Percentiles rank a stretch among this genome's conserved stretches.
phyloP scores from a whole-genome alignment of 2,797 vertebrate genomes.

The Glossophaga mutica region DNA sequence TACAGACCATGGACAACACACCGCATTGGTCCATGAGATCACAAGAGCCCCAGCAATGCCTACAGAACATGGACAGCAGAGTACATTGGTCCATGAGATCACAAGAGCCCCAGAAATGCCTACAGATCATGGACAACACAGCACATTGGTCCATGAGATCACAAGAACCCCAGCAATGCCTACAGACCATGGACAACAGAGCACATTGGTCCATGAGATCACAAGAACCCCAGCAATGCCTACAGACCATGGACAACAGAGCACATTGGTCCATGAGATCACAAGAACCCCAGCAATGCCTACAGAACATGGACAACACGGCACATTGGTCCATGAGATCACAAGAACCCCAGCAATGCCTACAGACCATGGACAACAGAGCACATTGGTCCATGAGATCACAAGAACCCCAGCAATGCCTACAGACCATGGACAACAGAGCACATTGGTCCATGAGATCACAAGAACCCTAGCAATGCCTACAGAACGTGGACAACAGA shows the following conservation, averaged over 20 bases:
- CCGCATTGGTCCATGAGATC: neutral
- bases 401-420: neutral
- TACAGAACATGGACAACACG: neutral
- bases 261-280: fast-evolving
- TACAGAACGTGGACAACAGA: neutral
- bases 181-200: neutral
- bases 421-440: neutral
- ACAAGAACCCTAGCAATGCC: neutral
- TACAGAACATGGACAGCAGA: neutral
- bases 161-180: fast-evolving
- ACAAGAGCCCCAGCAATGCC: neutral
- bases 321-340: neutral
- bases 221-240: neutral
- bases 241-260: neutral
- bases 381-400: neutral
- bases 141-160: neutral
- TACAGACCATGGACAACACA: neutral
- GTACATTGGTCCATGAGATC: neutral
- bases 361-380: neutral
- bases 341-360: neutral
- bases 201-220: neutral
- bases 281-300: fast-evolving
- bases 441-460: neutral
- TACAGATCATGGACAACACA: fast-evolving
- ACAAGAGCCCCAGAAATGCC: fast-evolving